Evolutionary conservation across 2,113 vertebrate genomes (phyloP).

Genomic region (Mastomys coucha): DNA sequence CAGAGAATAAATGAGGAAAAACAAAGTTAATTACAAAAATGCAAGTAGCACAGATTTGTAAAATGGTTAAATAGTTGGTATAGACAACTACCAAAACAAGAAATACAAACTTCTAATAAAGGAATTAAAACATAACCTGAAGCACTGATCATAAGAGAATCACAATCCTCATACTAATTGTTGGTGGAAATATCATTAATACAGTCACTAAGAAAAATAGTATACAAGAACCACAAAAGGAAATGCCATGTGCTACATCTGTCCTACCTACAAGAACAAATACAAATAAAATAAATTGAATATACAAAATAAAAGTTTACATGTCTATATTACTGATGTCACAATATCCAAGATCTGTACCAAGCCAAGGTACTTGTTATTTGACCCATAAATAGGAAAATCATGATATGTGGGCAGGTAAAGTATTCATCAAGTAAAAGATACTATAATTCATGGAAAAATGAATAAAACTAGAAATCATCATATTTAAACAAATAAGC

Average conservation of each 20-base stretch:
- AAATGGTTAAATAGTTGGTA: not conserved
- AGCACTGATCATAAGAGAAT: not conserved
- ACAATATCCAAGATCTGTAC: not conserved
- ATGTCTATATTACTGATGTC: too few species aligned
- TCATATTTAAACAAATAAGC: not conserved
- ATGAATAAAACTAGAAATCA: not conserved
- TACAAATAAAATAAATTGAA: too few species aligned
- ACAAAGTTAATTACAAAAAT: not conserved
- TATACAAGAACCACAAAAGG: not conserved
- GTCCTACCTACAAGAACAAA: not conserved
- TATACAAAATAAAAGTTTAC: not conserved
- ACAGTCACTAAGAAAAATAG: not conserved
- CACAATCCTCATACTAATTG: not conserved
- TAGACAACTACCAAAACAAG: not conserved
- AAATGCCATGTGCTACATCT: not conserved
- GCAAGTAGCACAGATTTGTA: not conserved
- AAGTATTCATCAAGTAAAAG: not conserved
- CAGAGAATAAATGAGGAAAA: not conserved
- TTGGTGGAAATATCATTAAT: not conserved
- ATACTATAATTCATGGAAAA: not conserved
- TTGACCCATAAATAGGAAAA: too few species aligned
- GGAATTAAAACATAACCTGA: not conserved
- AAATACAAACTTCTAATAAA: not conserved
- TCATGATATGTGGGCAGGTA: not conserved
- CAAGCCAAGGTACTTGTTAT: too few species aligned